Conservation (phyloP, 2,113 vertebrate genomes). For the Callocephalon fimbriatum region DNA sequence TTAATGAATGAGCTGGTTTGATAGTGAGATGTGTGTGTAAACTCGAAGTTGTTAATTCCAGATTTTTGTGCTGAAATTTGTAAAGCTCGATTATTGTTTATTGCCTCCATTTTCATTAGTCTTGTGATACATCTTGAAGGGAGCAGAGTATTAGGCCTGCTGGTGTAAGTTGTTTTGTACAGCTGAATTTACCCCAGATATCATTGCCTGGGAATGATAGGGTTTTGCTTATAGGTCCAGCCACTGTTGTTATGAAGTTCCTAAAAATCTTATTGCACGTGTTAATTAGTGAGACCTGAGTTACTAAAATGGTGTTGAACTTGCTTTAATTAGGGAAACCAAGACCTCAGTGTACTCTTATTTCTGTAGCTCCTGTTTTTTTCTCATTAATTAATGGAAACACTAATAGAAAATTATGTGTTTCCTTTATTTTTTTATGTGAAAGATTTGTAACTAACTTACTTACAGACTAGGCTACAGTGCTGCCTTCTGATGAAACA, state of each 20-base stretch:
- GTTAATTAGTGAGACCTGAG: background rate
- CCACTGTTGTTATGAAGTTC: background rate
- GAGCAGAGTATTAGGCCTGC: background rate
- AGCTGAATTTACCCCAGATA: background rate
- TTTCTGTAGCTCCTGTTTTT: background rate
- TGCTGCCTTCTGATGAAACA: background rate
- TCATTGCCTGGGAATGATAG: background rate
- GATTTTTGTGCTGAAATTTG: background rate
- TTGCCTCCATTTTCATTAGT: background rate
- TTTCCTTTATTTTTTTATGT: background rate
- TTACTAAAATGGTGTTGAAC: background rate
- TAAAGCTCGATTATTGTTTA: background rate
- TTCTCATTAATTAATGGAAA: background rate
- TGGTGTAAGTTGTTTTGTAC: background rate
- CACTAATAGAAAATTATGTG: background rate
- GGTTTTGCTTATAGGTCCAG: background rate
- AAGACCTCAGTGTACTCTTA: background rate
- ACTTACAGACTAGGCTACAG: background rate
- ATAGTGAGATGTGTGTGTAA: background rate
- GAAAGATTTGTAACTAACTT: conserved; percentile 12
- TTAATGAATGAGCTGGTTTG: background rate
- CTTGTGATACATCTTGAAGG: background rate
- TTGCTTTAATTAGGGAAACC: conserved; percentile 16
- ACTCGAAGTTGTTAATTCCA: background rate
- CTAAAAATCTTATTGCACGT: background rate